A percentile compares a stretch with the other conserved stretches of the same genome.
These are phyloP conservation scores for Otolemur garnettii DNA, from an alignment of 2,113 vertebrate species.

Conservation along the genomic window DNA sequence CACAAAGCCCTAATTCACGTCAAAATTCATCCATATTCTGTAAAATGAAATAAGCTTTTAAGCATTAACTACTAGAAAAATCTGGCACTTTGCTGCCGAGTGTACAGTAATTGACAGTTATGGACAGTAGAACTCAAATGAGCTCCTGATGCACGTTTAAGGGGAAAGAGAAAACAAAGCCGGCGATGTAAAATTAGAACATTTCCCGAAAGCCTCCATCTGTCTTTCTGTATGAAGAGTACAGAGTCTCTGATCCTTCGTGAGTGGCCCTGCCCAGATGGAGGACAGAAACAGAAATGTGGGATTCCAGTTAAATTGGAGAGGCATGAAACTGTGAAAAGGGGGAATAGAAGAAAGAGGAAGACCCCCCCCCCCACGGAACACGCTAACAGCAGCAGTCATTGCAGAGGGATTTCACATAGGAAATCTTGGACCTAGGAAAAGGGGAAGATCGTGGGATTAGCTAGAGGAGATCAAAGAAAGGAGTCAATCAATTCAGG, in stretches of 20 bases:
- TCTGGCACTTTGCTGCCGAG: background rate
- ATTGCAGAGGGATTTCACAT: background rate
- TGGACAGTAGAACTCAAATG: background rate
- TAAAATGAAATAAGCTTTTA: constrained; percentile 2
- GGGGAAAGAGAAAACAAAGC: background rate
- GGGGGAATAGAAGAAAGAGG: background rate
- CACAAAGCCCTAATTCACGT: background rate
- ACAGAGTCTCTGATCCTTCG: background rate
- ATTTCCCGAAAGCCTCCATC: background rate
- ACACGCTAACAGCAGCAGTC: background rate
- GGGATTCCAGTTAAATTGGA: background rate
- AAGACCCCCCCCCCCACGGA: background rate
- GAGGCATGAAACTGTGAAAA: background rate
- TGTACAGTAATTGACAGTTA: background rate
- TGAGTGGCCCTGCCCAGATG: background rate
- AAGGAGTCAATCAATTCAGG: background rate
- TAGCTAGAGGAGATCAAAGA: background rate
- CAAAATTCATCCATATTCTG: constrained; percentile 20
- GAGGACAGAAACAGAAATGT: constrained; percentile 32
- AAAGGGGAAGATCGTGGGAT: background rate
- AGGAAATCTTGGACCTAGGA: background rate
- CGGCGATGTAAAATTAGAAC: background rate
- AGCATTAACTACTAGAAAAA: background rate
- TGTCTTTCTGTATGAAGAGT: background rate
- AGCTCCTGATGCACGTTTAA: background rate